Percentiles rank a stretch among this genome's conserved stretches.
phyloP scores from a whole-genome alignment of 2,797 vertebrate species.

The Eidolon dupreanum region DNA sequence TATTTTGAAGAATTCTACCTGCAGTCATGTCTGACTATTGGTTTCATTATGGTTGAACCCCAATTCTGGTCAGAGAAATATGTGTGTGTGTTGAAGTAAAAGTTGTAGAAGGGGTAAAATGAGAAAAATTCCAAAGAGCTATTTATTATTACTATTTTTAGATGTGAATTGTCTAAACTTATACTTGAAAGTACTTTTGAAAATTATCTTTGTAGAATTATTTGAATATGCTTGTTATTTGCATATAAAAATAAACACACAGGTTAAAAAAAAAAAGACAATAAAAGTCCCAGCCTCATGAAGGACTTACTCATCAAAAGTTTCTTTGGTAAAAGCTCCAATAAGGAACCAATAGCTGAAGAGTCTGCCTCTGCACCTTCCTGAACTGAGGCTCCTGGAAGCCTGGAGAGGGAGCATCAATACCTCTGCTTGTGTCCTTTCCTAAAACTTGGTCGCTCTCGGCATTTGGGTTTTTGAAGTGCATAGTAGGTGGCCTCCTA shows the following conservation, averaged over 20 bases:
- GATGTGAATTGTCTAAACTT: neutral
- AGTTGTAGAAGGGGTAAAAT: neutral
- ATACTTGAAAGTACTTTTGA: neutral
- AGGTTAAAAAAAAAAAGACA: neutral
- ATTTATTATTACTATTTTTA: neutral
- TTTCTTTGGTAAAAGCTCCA: neutral
- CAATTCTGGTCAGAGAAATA: neutral
- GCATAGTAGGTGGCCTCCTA: neutral
- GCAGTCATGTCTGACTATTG: neutral
- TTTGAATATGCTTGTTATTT: neutral
- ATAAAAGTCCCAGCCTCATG: neutral
- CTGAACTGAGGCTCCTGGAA: neutral
- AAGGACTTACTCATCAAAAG: neutral
- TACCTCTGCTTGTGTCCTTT: neutral
- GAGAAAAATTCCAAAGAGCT: neutral
- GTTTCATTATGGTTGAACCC: neutral
- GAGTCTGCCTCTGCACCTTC: neutral
- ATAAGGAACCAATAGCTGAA: neutral
- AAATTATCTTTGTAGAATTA: neutral
- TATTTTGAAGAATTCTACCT: neutral
- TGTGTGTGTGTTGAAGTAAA: neutral
- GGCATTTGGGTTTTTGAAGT: neutral
- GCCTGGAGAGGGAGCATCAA: accelerated
- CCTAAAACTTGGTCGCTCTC: neutral
- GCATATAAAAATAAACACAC: neutral